Evolutionary conservation across 2,113 vertebrate genomes (phyloP), one percentile per base, ranked within the genome.

Genomic region (Pygoscelis antarcticus): DNA sequence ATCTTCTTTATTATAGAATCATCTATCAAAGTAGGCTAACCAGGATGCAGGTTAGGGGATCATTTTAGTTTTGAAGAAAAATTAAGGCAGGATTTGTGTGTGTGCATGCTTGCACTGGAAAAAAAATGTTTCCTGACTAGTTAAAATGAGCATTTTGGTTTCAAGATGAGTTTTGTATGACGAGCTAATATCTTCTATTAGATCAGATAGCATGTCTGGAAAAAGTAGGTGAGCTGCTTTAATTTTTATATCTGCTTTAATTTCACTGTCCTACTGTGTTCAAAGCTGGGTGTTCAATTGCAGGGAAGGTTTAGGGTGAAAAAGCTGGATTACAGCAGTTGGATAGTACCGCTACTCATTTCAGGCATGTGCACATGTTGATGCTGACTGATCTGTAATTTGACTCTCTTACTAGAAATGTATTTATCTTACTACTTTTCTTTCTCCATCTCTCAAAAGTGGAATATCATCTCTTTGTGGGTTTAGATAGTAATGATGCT

Each of bases 61-160:
- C 5, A 13, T 55, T 62, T 61, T 23, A 58, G 20, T 87, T 89
- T 25, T 66, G 34, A 74, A 54, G 69, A 71, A 66, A 40, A 85
- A 40, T 27, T 17, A 57, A 42, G 22, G 27, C 9, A 36, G 22
- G 7, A 25, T 70, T 80, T 61, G 14, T 51, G 2, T 38, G 4
- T 78, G 27, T 11, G 6, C 3, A 9, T 3, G 2, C 2, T 0
- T 70, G 62, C 16, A 7, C 30, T 54, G 27, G 22, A 32, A 77
- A 65, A 65, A 75, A 80, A 29, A 29, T 4, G 9, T 55, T 92
- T 83, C 11, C 58, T 86, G 22, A 40, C 9, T 44, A 46, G 27
- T 64, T 94, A 44, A 40, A 81, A 30, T 34, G 7, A 65, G 3
- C 34, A 27, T 47, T 81, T 60, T 57, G 12, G 9, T 72, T 89